phyloP scores from a whole-genome alignment of 1,140 invertebrate species.

The Uloborus diversus region DNA sequence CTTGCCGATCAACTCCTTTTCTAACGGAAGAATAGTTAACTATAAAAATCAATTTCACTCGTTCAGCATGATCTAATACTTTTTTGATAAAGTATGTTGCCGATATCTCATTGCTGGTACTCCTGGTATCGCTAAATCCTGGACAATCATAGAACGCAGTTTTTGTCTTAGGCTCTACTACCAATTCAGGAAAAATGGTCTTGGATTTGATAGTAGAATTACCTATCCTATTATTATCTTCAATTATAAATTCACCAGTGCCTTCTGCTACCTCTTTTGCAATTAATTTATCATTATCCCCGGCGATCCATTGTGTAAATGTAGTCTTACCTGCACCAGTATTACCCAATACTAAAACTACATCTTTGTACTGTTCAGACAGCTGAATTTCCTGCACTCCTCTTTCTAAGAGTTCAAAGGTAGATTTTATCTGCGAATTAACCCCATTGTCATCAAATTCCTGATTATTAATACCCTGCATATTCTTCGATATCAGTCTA shows the following conservation, averaged over 20 bases:
- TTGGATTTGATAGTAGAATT: not conserved
- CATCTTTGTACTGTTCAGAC: not conserved
- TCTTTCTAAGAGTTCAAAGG: not conserved
- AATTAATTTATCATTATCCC: not conserved
- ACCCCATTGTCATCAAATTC: not conserved
- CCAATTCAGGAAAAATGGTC: conserved; percentile 5
- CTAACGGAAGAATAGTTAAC: not conserved
- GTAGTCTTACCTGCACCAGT: conserved; percentile 3
- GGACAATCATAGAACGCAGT: conserved; percentile 4
- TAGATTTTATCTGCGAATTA: not conserved
- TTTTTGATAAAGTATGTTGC: conserved; percentile 13
- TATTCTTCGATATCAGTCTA: no score
- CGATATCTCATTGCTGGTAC: not conserved
- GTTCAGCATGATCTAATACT: not conserved
- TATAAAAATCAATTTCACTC: not conserved
- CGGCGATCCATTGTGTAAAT: conserved; percentile 1
- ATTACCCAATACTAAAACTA: not conserved
- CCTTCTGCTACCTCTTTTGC: not conserved
- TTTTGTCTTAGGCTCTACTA: not conserved
- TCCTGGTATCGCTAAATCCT: not conserved
- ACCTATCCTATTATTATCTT: not conserved
- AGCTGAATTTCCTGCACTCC: not conserved
- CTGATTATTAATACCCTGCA: no score
- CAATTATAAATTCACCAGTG: no score
- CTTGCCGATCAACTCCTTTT: not conserved